phyloP scores from a whole-genome alignment of 2,797 vertebrate species.

The Pogoniulus pusillus region DNA sequence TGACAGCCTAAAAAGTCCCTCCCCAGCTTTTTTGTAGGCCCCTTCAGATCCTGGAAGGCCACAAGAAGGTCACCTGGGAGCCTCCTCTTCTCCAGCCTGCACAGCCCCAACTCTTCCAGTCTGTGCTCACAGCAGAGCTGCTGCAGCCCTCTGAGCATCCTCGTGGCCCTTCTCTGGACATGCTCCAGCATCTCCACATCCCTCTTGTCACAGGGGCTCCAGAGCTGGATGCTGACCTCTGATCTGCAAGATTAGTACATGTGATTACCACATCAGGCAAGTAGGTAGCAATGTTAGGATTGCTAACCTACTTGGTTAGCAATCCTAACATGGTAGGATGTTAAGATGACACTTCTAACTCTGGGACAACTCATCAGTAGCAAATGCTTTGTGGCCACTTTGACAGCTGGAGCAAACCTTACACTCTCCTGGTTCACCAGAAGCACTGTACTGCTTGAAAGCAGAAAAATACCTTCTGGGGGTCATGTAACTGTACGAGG shows the following conservation, averaged over 20 bases:
- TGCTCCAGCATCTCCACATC: too few species aligned
- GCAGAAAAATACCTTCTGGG: neutral
- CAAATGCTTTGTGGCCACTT: accelerated
- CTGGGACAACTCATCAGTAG: neutral
- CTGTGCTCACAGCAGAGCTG: too few species aligned
- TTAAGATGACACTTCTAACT: neutral
- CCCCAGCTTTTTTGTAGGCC: too few species aligned
- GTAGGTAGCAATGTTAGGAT: neutral
- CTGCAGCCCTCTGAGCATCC: too few species aligned
- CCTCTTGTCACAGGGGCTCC: too few species aligned
- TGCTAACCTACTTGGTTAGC: too few species aligned
- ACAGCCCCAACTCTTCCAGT: too few species aligned
- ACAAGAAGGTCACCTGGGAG: too few species aligned
- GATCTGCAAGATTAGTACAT: neutral
- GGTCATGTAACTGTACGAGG: neutral
- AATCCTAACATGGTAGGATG: neutral
- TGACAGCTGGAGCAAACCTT: neutral
- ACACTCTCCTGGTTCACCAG: neutral
- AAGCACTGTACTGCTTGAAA: accelerated
- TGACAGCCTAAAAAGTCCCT: too few species aligned
- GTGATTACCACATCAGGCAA: neutral
- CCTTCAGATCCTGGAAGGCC: too few species aligned
- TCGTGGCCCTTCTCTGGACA: too few species aligned
- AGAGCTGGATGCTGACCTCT: neutral
- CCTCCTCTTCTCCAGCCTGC: too few species aligned